Evolutionary conservation across 2,113 vertebrate genomes (phyloP), one percentile per base, ranked within the genome.

Genomic region (Paralichthys olivaceus): DNA sequence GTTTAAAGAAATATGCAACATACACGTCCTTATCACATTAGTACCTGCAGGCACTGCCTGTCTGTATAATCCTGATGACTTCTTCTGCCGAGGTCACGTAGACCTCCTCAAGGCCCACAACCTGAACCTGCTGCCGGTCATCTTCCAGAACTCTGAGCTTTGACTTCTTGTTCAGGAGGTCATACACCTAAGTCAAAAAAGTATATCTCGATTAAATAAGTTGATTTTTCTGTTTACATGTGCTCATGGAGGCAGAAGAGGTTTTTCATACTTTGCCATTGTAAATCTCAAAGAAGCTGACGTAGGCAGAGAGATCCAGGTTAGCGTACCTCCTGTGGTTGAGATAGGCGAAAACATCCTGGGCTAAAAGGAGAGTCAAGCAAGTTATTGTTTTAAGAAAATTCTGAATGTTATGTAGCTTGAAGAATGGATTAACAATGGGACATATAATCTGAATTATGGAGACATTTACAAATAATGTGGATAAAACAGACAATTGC

Each of bases 221-320:
- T 20, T 2, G 1, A 57, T 19, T 53, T 22, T 56, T 43, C 3
- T 2, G 4, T 57, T 7, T 7, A 54, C 58, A 80, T 6, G 4
- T 59, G 19, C 25, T 37, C 1, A 14, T 25, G 2, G 7, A 56
- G 9, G 47, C 22, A 28, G 15, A 2, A 43, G 25, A 13, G 34
- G 19, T 1, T 26, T 22, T 15, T 60, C 91, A 87, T 89, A 98
- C 97, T 95, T 99, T 99, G 74, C 97, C 96, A 64, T 99, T 99
- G 90, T 99, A 99, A 90, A 99, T 98, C 90, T 99, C 98, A 88
- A 99, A 99, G 92, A 99, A 99, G 22, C 96, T 96, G 72, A 97
- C 96, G 34, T 94, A 97, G 34, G 95, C 93, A 73, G 94, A 94
- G 25, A 99, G 91, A 72, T 94, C 90, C 82, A 94, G 84, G 64